phyloP scores from a whole-genome alignment of 2,888 invertebrate genomes.

The Drosophila cognata region DNA sequence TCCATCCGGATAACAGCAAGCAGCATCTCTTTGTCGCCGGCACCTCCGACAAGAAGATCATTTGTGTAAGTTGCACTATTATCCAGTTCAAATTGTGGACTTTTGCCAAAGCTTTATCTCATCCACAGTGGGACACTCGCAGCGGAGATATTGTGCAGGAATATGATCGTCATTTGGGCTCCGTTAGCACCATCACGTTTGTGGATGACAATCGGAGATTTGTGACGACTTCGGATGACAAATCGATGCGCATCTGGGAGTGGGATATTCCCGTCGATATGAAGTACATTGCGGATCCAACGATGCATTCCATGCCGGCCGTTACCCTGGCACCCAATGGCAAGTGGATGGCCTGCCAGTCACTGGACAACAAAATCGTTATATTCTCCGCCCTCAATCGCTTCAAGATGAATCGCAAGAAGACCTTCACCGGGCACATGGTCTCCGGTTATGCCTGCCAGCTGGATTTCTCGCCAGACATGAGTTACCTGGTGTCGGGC shows the following conservation, averaged over 20 bases:
- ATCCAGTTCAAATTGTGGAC: neutral
- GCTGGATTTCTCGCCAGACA: slow-evolving; percentile 98
- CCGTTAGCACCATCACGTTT: slow-evolving; percentile 99
- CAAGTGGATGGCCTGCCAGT: slow-evolving; percentile 99
- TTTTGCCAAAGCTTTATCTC: neutral
- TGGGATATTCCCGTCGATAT: slow-evolving; percentile 99
- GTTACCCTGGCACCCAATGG: slow-evolving; percentile 98
- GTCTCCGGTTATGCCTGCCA: slow-evolving; percentile 99
- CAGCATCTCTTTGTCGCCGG: slow-evolving; percentile 99
- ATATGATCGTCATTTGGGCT: slow-evolving; percentile 99
- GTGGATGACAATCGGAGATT: slow-evolving; percentile 99
- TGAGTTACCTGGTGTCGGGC: slow-evolving; percentile 99
- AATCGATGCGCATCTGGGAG: slow-evolving; percentile 99
- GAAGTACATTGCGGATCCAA: slow-evolving; percentile 99
- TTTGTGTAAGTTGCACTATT: slow-evolving; percentile 91
- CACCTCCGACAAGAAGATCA: slow-evolving; percentile 99
- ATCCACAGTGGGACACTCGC: slow-evolving; percentile 94
- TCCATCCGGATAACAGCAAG: slow-evolving; percentile 98
- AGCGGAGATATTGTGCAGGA: slow-evolving; percentile 98
- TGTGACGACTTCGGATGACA: slow-evolving; percentile 99
- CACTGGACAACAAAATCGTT: slow-evolving; percentile 99
- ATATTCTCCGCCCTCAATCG: slow-evolving; percentile 99
- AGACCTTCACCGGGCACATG: slow-evolving; percentile 99
- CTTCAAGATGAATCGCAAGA: slow-evolving; percentile 99
- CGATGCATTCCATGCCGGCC: slow-evolving; percentile 99